These are phyloP conservation scores for Chiloscyllium plagiosum DNA, from an alignment of 2,113 vertebrate genomes.

Conservation along the genomic window DNA sequence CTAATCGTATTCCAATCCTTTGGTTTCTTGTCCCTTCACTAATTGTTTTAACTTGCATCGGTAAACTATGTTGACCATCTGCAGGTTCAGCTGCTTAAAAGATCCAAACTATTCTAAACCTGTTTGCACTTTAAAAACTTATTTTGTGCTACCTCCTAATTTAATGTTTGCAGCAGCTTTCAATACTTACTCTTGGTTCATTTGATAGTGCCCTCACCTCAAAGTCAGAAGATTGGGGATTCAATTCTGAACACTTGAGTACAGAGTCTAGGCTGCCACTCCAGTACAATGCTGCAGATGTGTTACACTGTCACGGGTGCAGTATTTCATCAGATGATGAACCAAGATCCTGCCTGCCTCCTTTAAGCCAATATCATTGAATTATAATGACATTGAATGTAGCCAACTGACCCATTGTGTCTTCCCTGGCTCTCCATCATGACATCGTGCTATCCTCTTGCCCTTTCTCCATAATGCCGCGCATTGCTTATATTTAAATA, in stretches of 20 bases:
- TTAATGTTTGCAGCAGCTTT: not conserved
- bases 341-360: too few species aligned
- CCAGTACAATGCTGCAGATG: not conserved
- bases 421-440: too few species aligned
- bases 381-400: too few species aligned
- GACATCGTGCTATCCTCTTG: too few species aligned
- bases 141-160: not conserved
- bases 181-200: not conserved
- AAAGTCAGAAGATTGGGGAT: not conserved
- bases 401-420: too few species aligned
- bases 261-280: not conserved
- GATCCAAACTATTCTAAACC: not conserved
- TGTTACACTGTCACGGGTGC: not conserved
- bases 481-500: too few species aligned
- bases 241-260: not conserved
- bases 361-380: too few species aligned
- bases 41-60: not conserved
- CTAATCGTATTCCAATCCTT: not conserved
- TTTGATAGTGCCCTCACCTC: not conserved
- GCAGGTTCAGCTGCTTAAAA: not conserved
- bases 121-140: not conserved
- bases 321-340: not conserved
- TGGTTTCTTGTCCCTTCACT: not conserved
- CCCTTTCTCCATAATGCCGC: too few species aligned
- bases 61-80: not conserved